These are phyloP conservation scores for Xanthorhoe designata DNA, from an alignment of 2,888 invertebrate genomes.

Conservation along the genomic window DNA sequence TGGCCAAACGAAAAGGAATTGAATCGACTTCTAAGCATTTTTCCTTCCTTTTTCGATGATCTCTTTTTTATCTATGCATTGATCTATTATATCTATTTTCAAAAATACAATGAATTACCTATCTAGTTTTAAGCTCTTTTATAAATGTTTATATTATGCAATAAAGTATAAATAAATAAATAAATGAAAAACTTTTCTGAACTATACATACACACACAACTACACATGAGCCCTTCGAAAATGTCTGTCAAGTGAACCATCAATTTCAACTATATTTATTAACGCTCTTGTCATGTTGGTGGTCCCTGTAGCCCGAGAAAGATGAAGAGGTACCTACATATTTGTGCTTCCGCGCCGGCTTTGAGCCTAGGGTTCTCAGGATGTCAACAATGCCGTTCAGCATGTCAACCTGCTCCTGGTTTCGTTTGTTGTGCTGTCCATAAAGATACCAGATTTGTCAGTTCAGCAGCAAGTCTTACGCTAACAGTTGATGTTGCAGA, in stretches of 20 bases:
- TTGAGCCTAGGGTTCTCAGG: constrained; percentile 16
- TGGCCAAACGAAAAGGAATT: constrained; percentile 2
- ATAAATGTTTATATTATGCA: too few species aligned
- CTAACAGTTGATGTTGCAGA: neutral
- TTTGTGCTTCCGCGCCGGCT: constrained; percentile 14
- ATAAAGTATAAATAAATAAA: too few species aligned
- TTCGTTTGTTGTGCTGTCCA: constrained; percentile 33
- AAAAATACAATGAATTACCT: too few species aligned
- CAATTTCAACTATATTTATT: neutral
- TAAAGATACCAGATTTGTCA: constrained; percentile 22
- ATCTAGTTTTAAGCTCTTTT: too few species aligned
- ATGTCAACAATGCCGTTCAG: constrained; percentile 28
- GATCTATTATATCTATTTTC: too few species aligned
- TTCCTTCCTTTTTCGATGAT: too few species aligned
- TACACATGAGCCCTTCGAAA: too few species aligned
- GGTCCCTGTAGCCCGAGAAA: neutral
- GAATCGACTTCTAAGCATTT: neutral
- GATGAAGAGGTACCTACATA: constrained; percentile 20
- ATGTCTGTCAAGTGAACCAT: neutral
- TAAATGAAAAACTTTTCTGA: too few species aligned
- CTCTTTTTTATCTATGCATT: too few species aligned
- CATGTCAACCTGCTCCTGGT: constrained; percentile 17
- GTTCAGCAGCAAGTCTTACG: neutral
- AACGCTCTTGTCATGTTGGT: neutral
- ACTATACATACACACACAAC: too few species aligned